phyloP scores from a whole-genome alignment of 2,797 vertebrate genomes.

The Gallinago stenura region DNA sequence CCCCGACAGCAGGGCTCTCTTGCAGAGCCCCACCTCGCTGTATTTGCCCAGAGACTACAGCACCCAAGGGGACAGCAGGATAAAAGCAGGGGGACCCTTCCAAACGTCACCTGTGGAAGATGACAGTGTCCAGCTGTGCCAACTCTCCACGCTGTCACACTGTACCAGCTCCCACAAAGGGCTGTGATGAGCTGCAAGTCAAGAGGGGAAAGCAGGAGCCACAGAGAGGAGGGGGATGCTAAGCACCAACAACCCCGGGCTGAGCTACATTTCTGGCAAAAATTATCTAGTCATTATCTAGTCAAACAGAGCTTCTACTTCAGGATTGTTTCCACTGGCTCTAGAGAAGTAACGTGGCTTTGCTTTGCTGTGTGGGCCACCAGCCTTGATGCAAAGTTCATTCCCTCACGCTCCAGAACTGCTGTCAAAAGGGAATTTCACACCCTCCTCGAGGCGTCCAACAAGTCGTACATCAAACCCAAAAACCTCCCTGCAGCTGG shows the following conservation, averaged over 20 bases:
- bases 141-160: not conserved
- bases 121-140: not conserved
- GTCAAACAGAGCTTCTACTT: not conserved
- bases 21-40: not conserved
- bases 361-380: not conserved
- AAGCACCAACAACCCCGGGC: not conserved
- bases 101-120: rapidly evolving
- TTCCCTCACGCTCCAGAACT: not conserved
- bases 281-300: not conserved
- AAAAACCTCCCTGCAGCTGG: not conserved
- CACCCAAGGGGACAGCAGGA: not conserved
- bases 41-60: not conserved
- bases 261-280: not conserved
- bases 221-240: not conserved
- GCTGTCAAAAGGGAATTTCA: not conserved
- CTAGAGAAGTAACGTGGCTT: not conserved
- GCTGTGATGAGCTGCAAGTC: not conserved
- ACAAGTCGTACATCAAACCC: not conserved
- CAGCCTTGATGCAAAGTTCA: not conserved
- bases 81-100: not conserved
- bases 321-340: not conserved
- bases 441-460: not conserved
- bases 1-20: not conserved
- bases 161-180: rapidly evolving
- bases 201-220: not conserved